These are phyloP conservation scores for Rutpela maculata DNA, from an alignment of 2,888 invertebrate genomes.

Conservation along the genomic window DNA sequence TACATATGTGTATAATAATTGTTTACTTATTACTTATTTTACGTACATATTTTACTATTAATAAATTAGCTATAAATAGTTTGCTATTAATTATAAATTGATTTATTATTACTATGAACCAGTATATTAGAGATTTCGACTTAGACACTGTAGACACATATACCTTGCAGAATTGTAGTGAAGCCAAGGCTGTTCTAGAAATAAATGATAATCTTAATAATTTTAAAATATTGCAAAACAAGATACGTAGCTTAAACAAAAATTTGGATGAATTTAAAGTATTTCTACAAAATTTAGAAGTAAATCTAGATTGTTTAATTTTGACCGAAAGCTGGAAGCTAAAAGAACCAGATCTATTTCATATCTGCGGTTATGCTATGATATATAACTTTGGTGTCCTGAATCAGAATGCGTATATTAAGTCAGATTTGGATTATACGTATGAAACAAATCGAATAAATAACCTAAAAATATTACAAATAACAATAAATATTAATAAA, in stretches of 20 bases:
- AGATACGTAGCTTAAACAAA: neutral
- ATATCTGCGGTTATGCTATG: neutral
- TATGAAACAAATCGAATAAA: neutral
- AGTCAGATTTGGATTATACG: neutral
- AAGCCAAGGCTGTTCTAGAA: neutral
- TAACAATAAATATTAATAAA: no score
- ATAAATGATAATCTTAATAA: conserved; percentile 8
- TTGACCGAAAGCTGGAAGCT: conserved; percentile 1
- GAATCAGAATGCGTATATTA: conserved; percentile 8
- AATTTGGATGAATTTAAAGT: conserved; percentile 9
- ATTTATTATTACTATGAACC: neutral
- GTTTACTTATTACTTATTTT: no score
- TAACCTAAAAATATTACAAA: neutral
- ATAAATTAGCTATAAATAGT: no score
- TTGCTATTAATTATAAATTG: no score
- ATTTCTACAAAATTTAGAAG: neutral
- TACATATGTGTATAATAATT: no score
- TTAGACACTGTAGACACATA: neutral
- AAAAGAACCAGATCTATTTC: neutral
- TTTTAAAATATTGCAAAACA: conserved; percentile 1
- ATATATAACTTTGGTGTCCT: neutral
- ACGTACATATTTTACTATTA: no score
- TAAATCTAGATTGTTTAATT: neutral
- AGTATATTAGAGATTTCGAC: conserved; percentile 7
- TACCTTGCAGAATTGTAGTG: neutral